Percentiles rank a stretch among this genome's conserved stretches.
phyloP scores from a whole-genome alignment of 2,888 invertebrate genomes.

The Nomada hirtipes region DNA sequence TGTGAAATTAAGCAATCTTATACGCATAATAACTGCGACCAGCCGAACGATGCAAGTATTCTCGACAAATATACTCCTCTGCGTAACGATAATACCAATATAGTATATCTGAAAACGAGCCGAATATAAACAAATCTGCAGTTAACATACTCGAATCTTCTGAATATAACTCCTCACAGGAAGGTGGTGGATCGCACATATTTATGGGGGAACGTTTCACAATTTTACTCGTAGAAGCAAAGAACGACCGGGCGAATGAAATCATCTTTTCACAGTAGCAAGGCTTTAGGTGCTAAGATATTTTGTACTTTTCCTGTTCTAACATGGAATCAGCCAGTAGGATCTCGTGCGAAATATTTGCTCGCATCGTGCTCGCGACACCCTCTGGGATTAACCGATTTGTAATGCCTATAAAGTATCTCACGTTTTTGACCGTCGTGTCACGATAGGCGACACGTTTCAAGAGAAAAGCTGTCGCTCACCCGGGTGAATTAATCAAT shows the following conservation, averaged over 20 bases:
- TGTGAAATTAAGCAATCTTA: too few relatives aligned
- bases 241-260: neutral
- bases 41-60: too few relatives aligned
- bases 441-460: neutral
- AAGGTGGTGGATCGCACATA: too few relatives aligned
- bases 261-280: neutral
- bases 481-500: conserved; percentile 23
- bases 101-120: neutral
- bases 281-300: neutral
- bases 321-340: neutral
- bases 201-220: neutral
- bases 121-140: neutral
- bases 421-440: neutral
- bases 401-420: conserved; percentile 33
- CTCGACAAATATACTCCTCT: too few relatives aligned
- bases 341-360: conserved; percentile 11
- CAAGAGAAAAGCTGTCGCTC: conserved; percentile 1
- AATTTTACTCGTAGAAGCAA: neutral
- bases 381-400: conserved; percentile 31
- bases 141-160: neutral
- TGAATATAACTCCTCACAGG: neutral
- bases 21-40: too few relatives aligned
- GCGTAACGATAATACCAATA: too few relatives aligned
- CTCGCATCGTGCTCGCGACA: conserved; percentile 22
- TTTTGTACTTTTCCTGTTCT: neutral